These are phyloP conservation scores for Cenopis cana DNA, from an alignment of 2,888 invertebrate species.

Conservation along the genomic window DNA sequence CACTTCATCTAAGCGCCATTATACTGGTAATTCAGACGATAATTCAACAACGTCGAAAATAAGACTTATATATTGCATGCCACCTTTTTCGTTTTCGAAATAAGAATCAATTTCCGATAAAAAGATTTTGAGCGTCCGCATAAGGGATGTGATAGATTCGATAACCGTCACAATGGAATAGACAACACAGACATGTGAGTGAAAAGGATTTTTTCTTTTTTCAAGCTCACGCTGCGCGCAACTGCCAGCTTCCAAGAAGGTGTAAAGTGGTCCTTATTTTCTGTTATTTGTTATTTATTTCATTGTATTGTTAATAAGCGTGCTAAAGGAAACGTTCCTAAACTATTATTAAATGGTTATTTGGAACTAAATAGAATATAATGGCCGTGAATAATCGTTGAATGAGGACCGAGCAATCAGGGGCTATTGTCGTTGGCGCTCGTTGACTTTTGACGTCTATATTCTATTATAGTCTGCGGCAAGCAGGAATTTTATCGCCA, in stretches of 20 bases:
- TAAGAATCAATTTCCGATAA: conserved; percentile 51
- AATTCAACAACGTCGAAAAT: conserved; percentile 50
- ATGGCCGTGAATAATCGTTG: conserved; percentile 81
- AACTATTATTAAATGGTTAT: conserved; percentile 84
- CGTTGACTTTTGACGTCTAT: conserved; percentile 78
- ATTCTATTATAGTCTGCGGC: conserved; percentile 59
- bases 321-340: conserved; percentile 76
- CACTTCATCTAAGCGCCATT: conserved; percentile 79
- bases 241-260: conserved; percentile 83
- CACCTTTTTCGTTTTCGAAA: conserved; percentile 14
- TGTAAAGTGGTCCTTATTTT: conserved; percentile 82
- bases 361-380: conserved; percentile 85
- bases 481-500: conserved; percentile 54
- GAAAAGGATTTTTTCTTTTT: conserved; percentile 64
- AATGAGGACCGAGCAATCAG: conserved; percentile 78
- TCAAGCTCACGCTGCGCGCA: conserved; percentile 62
- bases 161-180: conserved; percentile 60
- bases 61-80: conserved; percentile 37
- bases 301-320: conserved; percentile 85
- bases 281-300: conserved; percentile 81
- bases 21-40: conserved; percentile 59
- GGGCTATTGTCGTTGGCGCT: conserved; percentile 68
- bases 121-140: conserved; percentile 33
- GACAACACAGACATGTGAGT: conserved; percentile 60
- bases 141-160: conserved; percentile 55